Evolutionary conservation across 92 coral and sea anemone genomes (phyloP).

Genomic region (Diadumene lineata): DNA sequence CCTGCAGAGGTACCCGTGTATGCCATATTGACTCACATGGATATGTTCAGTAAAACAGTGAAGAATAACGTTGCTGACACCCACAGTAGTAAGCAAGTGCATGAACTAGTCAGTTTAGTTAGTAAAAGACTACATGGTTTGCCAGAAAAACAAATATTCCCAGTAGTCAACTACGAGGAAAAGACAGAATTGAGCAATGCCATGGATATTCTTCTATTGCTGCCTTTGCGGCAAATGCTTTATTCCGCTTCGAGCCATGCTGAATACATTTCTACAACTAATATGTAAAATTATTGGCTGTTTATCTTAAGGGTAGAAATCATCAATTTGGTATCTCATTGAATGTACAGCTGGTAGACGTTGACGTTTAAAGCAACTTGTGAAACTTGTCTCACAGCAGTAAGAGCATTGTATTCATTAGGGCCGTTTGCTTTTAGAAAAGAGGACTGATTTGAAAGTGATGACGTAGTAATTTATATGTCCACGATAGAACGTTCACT

Average conservation of each 20-base stretch:
- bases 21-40: not conserved
- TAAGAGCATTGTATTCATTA: too few relatives aligned
- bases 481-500: too few relatives aligned
- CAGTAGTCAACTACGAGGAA: conserved; percentile 19
- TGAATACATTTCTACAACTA: too few relatives aligned
- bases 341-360: too few relatives aligned
- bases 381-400: too few relatives aligned
- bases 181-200: not conserved
- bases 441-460: too few relatives aligned
- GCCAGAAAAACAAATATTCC: conserved; percentile 26
- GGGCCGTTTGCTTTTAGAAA: too few relatives aligned
- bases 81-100: not conserved
- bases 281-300: too few relatives aligned
- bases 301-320: too few relatives aligned
- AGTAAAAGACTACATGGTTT: conserved; percentile 12
- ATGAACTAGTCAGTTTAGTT: not conserved
- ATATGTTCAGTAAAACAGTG: not conserved
- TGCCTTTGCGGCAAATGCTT: not conserved
- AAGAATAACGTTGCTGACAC: not conserved
- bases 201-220: not conserved
- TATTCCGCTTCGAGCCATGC: not conserved
- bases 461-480: too few relatives aligned
- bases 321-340: too few relatives aligned
- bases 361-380: too few relatives aligned
- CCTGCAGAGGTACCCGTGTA: not conserved